Evolutionary conservation across 2,113 vertebrate species (phyloP).

Genomic region (Potamarius usumacintae): DNA sequence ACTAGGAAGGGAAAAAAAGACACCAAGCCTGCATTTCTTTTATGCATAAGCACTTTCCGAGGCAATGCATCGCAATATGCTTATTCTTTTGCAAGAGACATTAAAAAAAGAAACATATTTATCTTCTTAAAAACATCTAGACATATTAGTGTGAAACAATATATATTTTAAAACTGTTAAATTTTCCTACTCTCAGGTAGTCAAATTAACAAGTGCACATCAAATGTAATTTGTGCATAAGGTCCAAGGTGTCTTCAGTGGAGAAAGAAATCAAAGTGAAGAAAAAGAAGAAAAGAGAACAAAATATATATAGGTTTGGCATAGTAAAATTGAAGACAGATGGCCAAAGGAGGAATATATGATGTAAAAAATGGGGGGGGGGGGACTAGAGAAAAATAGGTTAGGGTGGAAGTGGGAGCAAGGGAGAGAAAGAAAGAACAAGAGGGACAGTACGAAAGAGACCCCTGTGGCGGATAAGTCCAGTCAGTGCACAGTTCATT

Average conservation of each 20-base stretch:
- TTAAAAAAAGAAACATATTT: conserved; percentile 57
- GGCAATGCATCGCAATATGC: conserved; percentile 66
- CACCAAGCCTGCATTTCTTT: conserved; percentile 61
- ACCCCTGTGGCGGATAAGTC: conserved; percentile 71
- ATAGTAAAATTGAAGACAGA: conserved; percentile 19
- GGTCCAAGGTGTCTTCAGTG: conserved; percentile 62
- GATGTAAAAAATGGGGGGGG: no score
- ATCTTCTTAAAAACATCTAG: conserved; percentile 62
- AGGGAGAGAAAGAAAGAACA: not conserved
- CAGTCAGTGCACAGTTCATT: conserved; percentile 63
- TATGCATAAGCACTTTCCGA: conserved; percentile 71
- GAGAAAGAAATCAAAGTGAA: not conserved
- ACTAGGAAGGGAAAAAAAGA: conserved; percentile 59
- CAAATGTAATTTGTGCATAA: conserved; percentile 75
- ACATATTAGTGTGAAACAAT: conserved; percentile 59
- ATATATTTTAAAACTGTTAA: conserved; percentile 55
- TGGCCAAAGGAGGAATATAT: conserved; percentile 1
- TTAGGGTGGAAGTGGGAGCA: conserved; percentile 7
- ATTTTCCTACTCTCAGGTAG: conserved; percentile 58
- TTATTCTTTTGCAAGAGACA: conserved; percentile 60
- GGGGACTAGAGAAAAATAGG: not conserved
- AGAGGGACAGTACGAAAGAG: conserved; percentile 57
- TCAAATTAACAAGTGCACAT: conserved; percentile 61
- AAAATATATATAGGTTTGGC: conserved; percentile 10
- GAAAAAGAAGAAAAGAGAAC: not conserved